phyloP scores from a whole-genome alignment of 2,888 invertebrate genomes.

The Monochamus alternatus region DNA sequence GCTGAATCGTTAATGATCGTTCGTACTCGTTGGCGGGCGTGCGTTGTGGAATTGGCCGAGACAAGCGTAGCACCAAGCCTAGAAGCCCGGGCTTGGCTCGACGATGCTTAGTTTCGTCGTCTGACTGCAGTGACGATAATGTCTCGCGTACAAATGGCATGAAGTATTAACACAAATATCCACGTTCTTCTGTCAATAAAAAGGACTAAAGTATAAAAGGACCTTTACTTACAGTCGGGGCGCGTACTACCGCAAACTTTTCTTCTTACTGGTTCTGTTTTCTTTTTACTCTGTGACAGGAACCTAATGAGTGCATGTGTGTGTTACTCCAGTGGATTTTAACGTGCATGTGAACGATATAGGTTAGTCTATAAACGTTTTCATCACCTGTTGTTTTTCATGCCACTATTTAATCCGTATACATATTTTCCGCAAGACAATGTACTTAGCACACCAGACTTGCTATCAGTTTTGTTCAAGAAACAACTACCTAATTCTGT shows the following conservation, averaged over 20 bases:
- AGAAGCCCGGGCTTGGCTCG: slow-evolving; percentile 59
- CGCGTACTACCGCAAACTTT: slow-evolving; percentile 24
- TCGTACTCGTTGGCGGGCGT: slow-evolving; percentile 51
- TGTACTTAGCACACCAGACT: neutral
- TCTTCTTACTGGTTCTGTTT: slow-evolving; percentile 17
- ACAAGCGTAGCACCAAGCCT: slow-evolving; percentile 56
- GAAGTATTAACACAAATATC: slow-evolving; percentile 23
- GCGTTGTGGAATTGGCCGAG: slow-evolving; percentile 54
- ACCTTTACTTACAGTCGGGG: slow-evolving; percentile 11
- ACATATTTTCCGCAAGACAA: slow-evolving; percentile 2
- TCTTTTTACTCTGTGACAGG: slow-evolving; percentile 27
- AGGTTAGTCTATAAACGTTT: slow-evolving; percentile 55
- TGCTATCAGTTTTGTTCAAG: neutral
- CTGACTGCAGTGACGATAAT: slow-evolving; percentile 28
- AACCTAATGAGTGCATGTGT: slow-evolving; percentile 42
- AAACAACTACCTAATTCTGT: neutral
- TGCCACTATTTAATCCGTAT: slow-evolving; percentile 30
- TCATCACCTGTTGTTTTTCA: slow-evolving; percentile 53
- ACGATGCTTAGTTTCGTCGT: slow-evolving; percentile 37
- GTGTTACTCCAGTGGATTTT: slow-evolving; percentile 39
- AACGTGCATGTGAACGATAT: slow-evolving; percentile 56
- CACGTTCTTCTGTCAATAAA: slow-evolving; percentile 36
- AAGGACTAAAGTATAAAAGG: slow-evolving; percentile 25
- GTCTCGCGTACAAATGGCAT: slow-evolving; percentile 29
- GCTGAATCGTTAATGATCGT: slow-evolving; percentile 49